Percentiles rank a stretch among this genome's conserved stretches.
Evolutionary conservation across 2,888 invertebrate species (phyloP).

Genomic region (Sceliomorpha sp.): DNA sequence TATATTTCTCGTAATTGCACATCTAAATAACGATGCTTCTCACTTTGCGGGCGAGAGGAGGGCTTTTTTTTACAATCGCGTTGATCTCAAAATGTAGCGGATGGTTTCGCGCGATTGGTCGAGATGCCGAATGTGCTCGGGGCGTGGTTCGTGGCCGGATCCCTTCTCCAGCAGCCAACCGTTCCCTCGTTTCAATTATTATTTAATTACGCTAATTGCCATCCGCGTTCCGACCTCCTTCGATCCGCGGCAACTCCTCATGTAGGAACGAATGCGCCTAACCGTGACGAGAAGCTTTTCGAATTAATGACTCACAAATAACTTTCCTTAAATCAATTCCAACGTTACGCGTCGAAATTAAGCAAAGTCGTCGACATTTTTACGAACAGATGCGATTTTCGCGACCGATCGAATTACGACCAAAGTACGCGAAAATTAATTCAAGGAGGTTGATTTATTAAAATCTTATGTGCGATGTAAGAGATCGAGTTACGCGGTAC

Average conservation of each 20-base stretch:
- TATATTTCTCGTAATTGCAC: too few species aligned
- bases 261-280: slow-evolving; percentile 37
- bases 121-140: slow-evolving; percentile 46
- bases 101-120: slow-evolving; percentile 50
- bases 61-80: slow-evolving; percentile 36
- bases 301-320: slow-evolving; percentile 43
- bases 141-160: slow-evolving; percentile 53
- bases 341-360: neutral
- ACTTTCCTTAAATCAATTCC: slow-evolving; percentile 24
- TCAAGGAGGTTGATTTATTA: too few species aligned
- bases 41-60: neutral
- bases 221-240: slow-evolving; percentile 61
- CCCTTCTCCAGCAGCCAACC: slow-evolving; percentile 63
- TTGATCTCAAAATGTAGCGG: slow-evolving; percentile 32
- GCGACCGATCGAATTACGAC: too few species aligned
- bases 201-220: slow-evolving; percentile 78
- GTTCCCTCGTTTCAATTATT: slow-evolving; percentile 75
- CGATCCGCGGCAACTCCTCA: slow-evolving; percentile 57
- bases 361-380: neutral
- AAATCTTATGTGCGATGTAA: too few species aligned
- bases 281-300: slow-evolving; percentile 46
- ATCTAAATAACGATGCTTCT: too few species aligned
- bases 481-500: too few species aligned
- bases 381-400: neutral
- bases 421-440: too few species aligned